Evolutionary conservation across 1,140 invertebrate species (phyloP).

Genomic region (Druon quercuslanigerum): DNA sequence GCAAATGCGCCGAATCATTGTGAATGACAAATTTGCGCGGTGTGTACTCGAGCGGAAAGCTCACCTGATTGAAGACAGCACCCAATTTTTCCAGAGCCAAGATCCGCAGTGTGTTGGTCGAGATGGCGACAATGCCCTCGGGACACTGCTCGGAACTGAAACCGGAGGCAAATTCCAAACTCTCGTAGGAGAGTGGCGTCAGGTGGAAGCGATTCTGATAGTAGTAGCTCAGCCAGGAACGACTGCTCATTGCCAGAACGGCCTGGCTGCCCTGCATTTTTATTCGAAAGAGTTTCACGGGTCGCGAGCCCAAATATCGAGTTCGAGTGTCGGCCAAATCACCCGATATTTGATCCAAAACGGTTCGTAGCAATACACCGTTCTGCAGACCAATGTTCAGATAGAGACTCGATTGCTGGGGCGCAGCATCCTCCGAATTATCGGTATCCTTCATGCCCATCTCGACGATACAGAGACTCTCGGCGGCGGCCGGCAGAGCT

Average conservation of each 20-base stretch:
- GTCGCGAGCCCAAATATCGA: slow-evolving; percentile 94
- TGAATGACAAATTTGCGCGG: slow-evolving; percentile 97
- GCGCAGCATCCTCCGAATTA: slow-evolving; percentile 75
- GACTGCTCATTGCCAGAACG: slow-evolving; percentile 97
- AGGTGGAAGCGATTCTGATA: slow-evolving; percentile 98
- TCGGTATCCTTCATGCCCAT: slow-evolving; percentile 81
- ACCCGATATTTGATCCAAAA: slow-evolving; percentile 97
- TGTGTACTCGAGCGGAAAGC: slow-evolving; percentile 94
- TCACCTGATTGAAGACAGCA: slow-evolving; percentile 98
- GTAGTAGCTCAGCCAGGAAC: slow-evolving; percentile 99
- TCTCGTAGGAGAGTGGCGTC: slow-evolving; percentile 97
- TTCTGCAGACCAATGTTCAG: slow-evolving; percentile 99
- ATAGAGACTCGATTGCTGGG: slow-evolving; percentile 86
- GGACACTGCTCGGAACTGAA: slow-evolving; percentile 99
- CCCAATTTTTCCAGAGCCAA: slow-evolving; percentile 98
- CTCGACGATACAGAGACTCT: slow-evolving; percentile 98
- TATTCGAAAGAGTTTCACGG: slow-evolving; percentile 97
- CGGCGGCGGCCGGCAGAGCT: slow-evolving; percentile 95
- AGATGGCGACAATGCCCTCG: slow-evolving; percentile 99
- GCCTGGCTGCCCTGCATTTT: slow-evolving; percentile 96
- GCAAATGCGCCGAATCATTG: slow-evolving; percentile 92
- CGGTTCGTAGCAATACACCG: slow-evolving; percentile 95
- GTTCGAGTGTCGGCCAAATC: slow-evolving; percentile 98
- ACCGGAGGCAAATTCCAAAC: slow-evolving; percentile 97
- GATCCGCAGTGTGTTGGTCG: slow-evolving; percentile 97